These are phyloP conservation scores for Epirrita christyi DNA, from an alignment of 2,888 invertebrate species.

Conservation along the genomic window DNA sequence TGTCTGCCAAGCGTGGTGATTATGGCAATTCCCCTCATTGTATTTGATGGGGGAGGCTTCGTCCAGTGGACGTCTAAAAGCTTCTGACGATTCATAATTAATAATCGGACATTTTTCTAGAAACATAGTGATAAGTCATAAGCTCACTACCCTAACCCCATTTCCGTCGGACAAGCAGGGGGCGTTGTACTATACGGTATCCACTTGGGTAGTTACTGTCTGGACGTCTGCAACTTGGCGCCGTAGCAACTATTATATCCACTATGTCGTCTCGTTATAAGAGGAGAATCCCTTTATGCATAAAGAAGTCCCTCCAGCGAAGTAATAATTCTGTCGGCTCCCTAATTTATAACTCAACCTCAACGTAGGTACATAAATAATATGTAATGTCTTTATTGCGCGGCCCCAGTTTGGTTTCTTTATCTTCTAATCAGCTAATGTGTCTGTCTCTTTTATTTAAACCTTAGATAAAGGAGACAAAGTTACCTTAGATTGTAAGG, in stretches of 20 bases:
- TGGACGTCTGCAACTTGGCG: slow-evolving; percentile 14
- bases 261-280: slow-evolving; percentile 19
- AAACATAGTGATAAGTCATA: slow-evolving; percentile 5
- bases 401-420: background rate
- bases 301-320: slow-evolving; percentile 15
- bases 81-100: too few relatives aligned
- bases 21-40: too few relatives aligned
- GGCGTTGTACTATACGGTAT: slow-evolving; percentile 1
- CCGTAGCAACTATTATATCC: slow-evolving; percentile 10
- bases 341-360: slow-evolving; percentile 21
- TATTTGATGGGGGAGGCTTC: too few relatives aligned
- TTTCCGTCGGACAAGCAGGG: slow-evolving; percentile 4
- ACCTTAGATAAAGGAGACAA: too few relatives aligned
- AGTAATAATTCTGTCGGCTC: slow-evolving; percentile 23
- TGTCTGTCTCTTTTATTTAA: background rate
- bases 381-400: slow-evolving; percentile 15
- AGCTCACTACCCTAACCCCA: slow-evolving; percentile 8
- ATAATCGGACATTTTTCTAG: too few relatives aligned
- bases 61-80: too few relatives aligned
- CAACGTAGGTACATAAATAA: slow-evolving; percentile 19
- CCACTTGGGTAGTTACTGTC: slow-evolving; percentile 1
- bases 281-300: slow-evolving; percentile 22
- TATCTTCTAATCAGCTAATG: slow-evolving; percentile 27
- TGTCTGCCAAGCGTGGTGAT: too few relatives aligned
- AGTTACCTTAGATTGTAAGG: too few relatives aligned